Base-by-base conservation (phyloP, 2,888 invertebrate genomes). In the Rhorus exstirpatorius region DNA sequence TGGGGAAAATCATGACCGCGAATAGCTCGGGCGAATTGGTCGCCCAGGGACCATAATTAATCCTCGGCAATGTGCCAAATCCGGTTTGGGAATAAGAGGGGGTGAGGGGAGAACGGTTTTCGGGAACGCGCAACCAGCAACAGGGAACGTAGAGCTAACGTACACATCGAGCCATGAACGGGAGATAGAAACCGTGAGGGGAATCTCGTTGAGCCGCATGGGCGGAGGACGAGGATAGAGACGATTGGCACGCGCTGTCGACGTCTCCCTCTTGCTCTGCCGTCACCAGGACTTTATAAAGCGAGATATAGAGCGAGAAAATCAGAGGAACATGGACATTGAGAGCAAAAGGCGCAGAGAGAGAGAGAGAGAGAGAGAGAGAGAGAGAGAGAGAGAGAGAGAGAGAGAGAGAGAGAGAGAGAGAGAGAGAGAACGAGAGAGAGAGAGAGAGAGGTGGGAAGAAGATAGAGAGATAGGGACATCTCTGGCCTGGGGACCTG, bases 31-130 rank as follows among this genome's bases (percentile, higher is more conserved):
- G 78, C 63, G 72, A 78, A 79, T 76, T 53, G 41, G 51, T 71
- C 81, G 79, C 70, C 60, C 67, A 72, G 83, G 79, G 79, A 81
- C 79, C 79, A 84, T 84, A 84, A 84, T 84, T 84, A 84, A 84
- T 81, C 83, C 83, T 46, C 71, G 83, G 81, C 83, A 84, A 67
- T 79, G 75, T 84, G 81, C 83, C 83, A 84, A 81, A 81, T 75
- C 61, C 74, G 81, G 65, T 46, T 19, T 17, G 2, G 38, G 61
- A 8, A 7, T 8, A 1, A 17, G 21, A 14, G 14, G 10, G 14
- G 14, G 24, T 7, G 38, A 12, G 17, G 1, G 10, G 38, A 41
- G n/a, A 44, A 46, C 24, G 70, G 44, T 68, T 53, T 44, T 76
- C 70, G 65, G 70, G 79, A 58, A 70, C 46, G 78, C 35, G 83